Evolutionary conservation across 2,797 vertebrate species (phyloP).

Genomic region (Aldrovandia affinis): DNA sequence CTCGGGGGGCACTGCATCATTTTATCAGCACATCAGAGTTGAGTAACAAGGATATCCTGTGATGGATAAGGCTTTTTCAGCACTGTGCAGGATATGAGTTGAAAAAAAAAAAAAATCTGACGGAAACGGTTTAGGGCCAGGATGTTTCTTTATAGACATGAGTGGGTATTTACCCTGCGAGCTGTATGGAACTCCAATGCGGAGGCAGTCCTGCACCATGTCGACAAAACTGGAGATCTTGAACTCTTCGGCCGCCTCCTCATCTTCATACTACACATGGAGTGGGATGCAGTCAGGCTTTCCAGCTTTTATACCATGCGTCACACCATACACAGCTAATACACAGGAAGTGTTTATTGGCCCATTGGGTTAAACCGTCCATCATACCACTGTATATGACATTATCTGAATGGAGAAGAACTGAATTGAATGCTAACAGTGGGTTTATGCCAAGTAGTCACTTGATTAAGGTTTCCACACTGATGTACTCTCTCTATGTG

Average conservation of each 20-base stretch:
- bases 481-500: no score
- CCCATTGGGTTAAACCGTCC: neutral
- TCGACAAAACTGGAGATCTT: slow-evolving; percentile 97
- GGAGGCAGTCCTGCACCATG: slow-evolving; percentile 92
- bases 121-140: neutral
- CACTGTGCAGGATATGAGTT: neutral
- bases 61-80: neutral
- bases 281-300: neutral
- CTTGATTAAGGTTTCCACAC: no score
- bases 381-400: no score
- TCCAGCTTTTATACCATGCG: neutral
- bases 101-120: neutral
- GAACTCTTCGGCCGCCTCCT: slow-evolving; percentile 95
- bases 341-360: neutral
- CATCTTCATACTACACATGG: slow-evolving; percentile 88
- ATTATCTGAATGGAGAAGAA: no score
- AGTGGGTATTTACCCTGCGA: slow-evolving; percentile 77
- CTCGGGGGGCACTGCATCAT: no score
- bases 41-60: no score
- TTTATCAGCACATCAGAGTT: no score
- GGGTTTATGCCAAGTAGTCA: no score
- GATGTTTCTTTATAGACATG: neutral
- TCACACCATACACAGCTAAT: neutral
- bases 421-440: no score
- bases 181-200: slow-evolving; percentile 91